Percentiles rank a stretch among this genome's conserved stretches.
phyloP scores from a whole-genome alignment of 2,797 vertebrate genomes.

The Malurus splendens region DNA sequence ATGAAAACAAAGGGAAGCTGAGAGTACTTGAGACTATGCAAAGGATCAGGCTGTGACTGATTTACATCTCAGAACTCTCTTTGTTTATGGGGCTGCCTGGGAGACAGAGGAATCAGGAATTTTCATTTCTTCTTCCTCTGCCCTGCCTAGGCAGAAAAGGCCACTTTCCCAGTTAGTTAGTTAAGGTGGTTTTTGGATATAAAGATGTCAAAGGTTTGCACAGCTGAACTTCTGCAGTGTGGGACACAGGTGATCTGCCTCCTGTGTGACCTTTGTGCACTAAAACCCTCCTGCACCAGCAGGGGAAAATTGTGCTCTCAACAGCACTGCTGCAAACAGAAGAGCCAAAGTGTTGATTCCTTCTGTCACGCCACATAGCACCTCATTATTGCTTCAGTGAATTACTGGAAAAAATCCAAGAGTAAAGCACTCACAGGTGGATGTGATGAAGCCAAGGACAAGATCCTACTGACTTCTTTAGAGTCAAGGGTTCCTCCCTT shows the following conservation, averaged over 20 bases:
- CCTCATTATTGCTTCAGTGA: background rate
- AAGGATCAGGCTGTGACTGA: background rate
- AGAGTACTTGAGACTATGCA: background rate
- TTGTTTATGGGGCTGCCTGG: background rate
- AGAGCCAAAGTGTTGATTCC: background rate
- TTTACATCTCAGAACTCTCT: background rate
- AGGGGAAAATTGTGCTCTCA: background rate
- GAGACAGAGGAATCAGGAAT: background rate
- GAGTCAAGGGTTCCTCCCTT: background rate
- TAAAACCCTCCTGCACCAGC: background rate
- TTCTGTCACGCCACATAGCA: background rate
- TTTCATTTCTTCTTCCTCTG: background rate
- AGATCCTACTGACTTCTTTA: background rate
- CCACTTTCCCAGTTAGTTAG: background rate
- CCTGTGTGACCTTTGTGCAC: background rate
- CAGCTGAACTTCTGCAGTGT: background rate
- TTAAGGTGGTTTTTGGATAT: background rate
- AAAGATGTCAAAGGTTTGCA: background rate
- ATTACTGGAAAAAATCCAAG: background rate
- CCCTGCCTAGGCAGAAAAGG: background rate
- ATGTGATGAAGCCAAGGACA: background rate
- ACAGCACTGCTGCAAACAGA: background rate
- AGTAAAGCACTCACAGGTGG: background rate
- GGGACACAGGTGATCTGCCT: background rate
- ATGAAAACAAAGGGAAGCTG: background rate